Evolutionary conservation across 2,888 invertebrate species (phyloP).

Genomic region (Deilephila elpenor): DNA sequence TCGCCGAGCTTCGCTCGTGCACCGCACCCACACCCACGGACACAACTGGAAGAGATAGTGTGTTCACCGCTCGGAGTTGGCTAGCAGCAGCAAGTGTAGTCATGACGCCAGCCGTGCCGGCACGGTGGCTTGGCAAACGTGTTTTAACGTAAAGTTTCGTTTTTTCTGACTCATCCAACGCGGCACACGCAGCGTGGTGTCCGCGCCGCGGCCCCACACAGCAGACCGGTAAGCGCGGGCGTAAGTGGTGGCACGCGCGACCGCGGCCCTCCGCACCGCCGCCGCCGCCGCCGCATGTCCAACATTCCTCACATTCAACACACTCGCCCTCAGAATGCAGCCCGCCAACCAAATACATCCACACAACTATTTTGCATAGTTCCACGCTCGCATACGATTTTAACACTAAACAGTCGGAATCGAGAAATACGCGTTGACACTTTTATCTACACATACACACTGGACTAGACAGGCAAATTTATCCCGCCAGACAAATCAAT

Average conservation of each 20-base stretch:
- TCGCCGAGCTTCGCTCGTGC: slow-evolving; percentile 44
- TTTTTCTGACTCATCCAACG: slow-evolving; percentile 82
- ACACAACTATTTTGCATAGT: slow-evolving; percentile 77
- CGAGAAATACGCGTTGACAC: not conserved
- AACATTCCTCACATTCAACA: slow-evolving; percentile 77
- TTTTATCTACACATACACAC: not conserved
- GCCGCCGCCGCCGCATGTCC: slow-evolving; percentile 62
- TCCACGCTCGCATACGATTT: slow-evolving; percentile 54
- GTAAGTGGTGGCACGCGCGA: slow-evolving; percentile 56
- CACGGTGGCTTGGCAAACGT: slow-evolving; percentile 50
- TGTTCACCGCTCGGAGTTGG: slow-evolving; percentile 70
- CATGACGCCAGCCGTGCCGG: slow-evolving; percentile 50
- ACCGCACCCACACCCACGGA: slow-evolving; percentile 47
- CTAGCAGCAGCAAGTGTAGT: slow-evolving; percentile 69
- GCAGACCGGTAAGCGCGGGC: slow-evolving; percentile 66
- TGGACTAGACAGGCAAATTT: not conserved
- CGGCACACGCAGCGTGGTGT: slow-evolving; percentile 74
- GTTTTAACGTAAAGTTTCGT: slow-evolving; percentile 69
- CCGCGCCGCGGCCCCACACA: slow-evolving; percentile 65
- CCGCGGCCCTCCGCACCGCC: slow-evolving; percentile 56
- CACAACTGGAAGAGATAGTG: slow-evolving; percentile 83
- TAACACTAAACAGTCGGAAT: slow-evolving; percentile 33
- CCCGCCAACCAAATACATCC: slow-evolving; percentile 68
- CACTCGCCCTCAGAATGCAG: slow-evolving; percentile 77
- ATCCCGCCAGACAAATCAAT: slow-evolving; percentile 41